These are phyloP conservation scores for Latrodectus geometricus DNA, from an alignment of 1,140 invertebrate genomes.

Conservation along the genomic window DNA sequence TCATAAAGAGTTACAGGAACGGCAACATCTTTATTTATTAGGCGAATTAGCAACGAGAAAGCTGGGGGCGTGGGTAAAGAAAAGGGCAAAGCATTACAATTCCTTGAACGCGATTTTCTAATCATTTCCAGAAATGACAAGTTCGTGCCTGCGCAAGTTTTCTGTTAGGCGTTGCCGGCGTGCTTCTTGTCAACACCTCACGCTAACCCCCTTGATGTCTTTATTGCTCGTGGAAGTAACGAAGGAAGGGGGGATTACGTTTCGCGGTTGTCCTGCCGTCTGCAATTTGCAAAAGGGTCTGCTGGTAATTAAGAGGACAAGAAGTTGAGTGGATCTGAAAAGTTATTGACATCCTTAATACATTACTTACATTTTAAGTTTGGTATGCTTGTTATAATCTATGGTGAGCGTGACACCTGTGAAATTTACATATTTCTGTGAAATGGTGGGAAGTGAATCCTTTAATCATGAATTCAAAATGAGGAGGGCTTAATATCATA, in stretches of 20 bases:
- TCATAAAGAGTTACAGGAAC: too few relatives aligned
- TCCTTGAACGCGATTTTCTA: slow-evolving; percentile 41
- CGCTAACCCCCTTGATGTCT: slow-evolving; percentile 13
- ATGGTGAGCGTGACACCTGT: too few relatives aligned
- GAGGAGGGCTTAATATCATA: too few relatives aligned
- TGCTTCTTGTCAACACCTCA: slow-evolving; percentile 37
- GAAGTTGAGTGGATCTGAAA: background rate
- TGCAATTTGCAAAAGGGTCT: background rate
- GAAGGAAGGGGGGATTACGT: background rate
- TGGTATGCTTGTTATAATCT: too few relatives aligned
- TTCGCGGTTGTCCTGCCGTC: background rate
- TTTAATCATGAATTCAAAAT: too few relatives aligned
- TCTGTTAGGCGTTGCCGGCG: slow-evolving; percentile 19
- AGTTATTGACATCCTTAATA: background rate
- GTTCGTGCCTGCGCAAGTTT: slow-evolving; percentile 30
- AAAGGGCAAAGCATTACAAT: background rate
- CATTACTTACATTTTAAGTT: background rate
- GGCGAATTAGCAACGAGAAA: slow-evolving; percentile 9
- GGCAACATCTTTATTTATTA: slow-evolving; percentile 15
- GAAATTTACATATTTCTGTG: too few relatives aligned
- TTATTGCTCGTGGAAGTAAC: slow-evolving; percentile 5
- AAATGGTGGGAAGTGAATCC: too few relatives aligned
- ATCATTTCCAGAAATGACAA: slow-evolving; percentile 37
- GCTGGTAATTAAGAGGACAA: background rate
- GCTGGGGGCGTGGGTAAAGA: background rate